These are phyloP conservation scores for Garrulus glandarius DNA, from an alignment of 2,797 vertebrate genomes.

Conservation along the genomic window DNA sequence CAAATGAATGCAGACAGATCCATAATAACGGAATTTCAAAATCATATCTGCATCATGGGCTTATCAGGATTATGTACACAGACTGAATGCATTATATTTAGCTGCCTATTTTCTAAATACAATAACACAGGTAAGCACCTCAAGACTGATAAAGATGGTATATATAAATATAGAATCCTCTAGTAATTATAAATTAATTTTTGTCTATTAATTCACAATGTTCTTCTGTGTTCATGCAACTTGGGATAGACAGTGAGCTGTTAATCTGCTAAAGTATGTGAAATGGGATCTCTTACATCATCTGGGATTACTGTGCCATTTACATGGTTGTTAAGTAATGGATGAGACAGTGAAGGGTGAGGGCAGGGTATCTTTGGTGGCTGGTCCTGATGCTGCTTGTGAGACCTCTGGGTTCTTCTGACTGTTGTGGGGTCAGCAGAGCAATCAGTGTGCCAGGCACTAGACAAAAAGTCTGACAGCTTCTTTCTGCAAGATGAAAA, in stretches of 20 bases:
- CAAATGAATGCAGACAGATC: not conserved
- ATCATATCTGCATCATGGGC: not conserved
- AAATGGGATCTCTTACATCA: not conserved
- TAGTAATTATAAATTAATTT: not conserved
- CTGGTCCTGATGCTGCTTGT: not conserved
- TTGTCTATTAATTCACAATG: not conserved
- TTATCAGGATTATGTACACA: not conserved
- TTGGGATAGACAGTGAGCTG: not conserved
- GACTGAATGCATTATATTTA: not conserved
- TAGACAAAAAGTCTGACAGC: not conserved
- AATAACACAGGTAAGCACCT: not conserved
- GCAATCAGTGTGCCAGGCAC: not conserved
- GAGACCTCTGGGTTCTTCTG: not conserved
- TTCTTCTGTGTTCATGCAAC: not conserved
- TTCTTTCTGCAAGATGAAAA: conserved; percentile 30
- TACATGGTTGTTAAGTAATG: not conserved
- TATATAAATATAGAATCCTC: not conserved
- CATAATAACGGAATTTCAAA: not conserved
- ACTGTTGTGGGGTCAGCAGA: not conserved
- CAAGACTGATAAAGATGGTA: not conserved
- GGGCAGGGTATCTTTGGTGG: not conserved
- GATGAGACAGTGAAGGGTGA: not conserved
- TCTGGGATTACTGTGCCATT: not conserved
- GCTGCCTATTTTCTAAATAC: not conserved
- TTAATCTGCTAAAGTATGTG: not conserved